Conservation (phyloP, 2,113 vertebrate species). For the Colius striatus region DNA sequence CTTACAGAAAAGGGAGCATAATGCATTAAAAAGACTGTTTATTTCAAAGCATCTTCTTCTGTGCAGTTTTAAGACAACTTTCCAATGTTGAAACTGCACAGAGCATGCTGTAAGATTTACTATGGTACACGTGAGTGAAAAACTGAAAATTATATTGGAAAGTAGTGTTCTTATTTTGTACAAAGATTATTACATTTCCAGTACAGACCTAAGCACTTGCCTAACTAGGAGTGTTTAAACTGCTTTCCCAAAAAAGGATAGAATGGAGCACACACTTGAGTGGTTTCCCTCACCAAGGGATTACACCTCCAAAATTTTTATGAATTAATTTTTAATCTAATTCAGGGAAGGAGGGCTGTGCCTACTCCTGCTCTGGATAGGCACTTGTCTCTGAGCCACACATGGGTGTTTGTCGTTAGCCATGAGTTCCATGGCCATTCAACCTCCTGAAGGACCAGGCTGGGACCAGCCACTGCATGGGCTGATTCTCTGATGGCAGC, state of each 20-base stretch:
- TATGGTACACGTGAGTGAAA: neutral
- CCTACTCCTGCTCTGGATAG: neutral
- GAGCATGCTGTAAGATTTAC: neutral
- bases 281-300: neutral
- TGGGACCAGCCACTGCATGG: accelerated
- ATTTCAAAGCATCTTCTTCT: constrained; percentile 1
- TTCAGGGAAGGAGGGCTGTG: neutral
- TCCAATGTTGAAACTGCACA: neutral
- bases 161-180: neutral
- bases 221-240: neutral
- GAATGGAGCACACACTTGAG: neutral
- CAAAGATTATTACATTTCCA: constrained; percentile 8
- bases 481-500: neutral
- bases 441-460: neutral
- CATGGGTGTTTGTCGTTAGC: accelerated
- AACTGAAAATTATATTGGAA: neutral
- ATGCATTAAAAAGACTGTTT: neutral
- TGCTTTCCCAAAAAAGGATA: constrained; percentile 1
- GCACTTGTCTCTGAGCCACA: neutral
- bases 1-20: neutral
- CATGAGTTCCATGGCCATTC: accelerated
- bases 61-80: neutral
- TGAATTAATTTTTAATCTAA: neutral
- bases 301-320: neutral
- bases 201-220: constrained; percentile 5